phyloP scores from a whole-genome alignment of 1,140 invertebrate genomes.

The Holcopasites calliopsidis region DNA sequence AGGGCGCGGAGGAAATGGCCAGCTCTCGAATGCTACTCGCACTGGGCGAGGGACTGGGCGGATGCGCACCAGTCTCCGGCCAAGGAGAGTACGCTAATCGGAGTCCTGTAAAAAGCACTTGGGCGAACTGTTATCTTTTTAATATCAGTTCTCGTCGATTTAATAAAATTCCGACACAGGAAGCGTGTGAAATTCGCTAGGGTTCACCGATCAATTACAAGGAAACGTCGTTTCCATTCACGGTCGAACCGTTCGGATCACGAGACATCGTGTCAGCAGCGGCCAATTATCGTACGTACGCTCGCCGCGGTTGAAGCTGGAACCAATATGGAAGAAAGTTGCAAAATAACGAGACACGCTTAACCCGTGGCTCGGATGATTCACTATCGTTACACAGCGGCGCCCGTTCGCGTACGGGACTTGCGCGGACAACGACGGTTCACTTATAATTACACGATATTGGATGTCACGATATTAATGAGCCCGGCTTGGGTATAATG shows the following conservation, averaged over 20 bases:
- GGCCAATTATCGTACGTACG: slow-evolving; percentile 20
- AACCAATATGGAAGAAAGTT: slow-evolving; percentile 22
- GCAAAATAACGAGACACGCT: slow-evolving; percentile 29
- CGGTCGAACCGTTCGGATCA: neutral
- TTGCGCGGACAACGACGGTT: slow-evolving; percentile 44
- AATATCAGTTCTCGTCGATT: no score
- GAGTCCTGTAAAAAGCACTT: slow-evolving; percentile 6
- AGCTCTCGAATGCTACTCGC: neutral
- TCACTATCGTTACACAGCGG: slow-evolving; percentile 48
- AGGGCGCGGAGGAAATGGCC: slow-evolving; percentile 26
- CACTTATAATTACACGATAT: slow-evolving; percentile 63
- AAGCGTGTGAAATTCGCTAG: neutral
- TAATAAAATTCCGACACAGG: neutral
- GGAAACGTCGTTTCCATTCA: neutral
- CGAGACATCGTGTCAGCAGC: neutral
- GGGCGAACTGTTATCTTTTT: neutral
- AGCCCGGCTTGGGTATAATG: slow-evolving; percentile 53
- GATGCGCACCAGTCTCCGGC: slow-evolving; percentile 20
- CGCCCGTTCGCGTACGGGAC: slow-evolving; percentile 19
- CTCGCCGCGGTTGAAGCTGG: slow-evolving; percentile 16
- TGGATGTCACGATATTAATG: slow-evolving; percentile 64
- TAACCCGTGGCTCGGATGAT: slow-evolving; percentile 40
- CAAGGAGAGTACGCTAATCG: slow-evolving; percentile 27
- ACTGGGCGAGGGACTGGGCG: slow-evolving; percentile 12
- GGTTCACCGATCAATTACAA: neutral